Evolutionary conservation across 2,888 invertebrate species (phyloP).

Genomic region (Dyspetes luteomarginatus): DNA sequence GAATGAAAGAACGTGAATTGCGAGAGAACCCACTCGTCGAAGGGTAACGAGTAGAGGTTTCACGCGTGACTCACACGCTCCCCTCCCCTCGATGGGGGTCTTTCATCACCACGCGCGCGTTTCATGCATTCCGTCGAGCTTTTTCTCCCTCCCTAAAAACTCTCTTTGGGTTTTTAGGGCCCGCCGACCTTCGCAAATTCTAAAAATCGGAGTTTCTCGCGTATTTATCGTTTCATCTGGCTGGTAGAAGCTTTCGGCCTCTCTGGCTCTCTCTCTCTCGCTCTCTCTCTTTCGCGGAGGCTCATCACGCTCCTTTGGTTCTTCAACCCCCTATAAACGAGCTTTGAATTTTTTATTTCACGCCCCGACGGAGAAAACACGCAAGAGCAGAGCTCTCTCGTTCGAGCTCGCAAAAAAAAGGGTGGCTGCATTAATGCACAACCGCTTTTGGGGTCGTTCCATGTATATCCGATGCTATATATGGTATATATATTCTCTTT

Average conservation of each 20-base stretch:
- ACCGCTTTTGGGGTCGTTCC: constrained; percentile 61
- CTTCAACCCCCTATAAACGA: constrained; percentile 62
- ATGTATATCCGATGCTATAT: constrained; percentile 50
- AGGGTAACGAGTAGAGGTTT: constrained; percentile 53
- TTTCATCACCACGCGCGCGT: constrained; percentile 37
- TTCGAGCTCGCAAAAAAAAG: constrained; percentile 8
- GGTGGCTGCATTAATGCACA: constrained; percentile 59
- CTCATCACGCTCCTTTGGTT: constrained; percentile 44
- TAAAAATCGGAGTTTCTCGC: constrained; percentile 60
- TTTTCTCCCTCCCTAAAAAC: constrained; percentile 24
- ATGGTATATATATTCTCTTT: constrained; percentile 19
- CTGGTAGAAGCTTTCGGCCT: constrained; percentile 45
- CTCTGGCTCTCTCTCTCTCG: constrained; percentile 36
- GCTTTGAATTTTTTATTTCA: constrained; percentile 66
- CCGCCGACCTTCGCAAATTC: constrained; percentile 45
- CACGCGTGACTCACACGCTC: constrained; percentile 64
- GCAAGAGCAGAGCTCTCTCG: constrained; percentile 23
- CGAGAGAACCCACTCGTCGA: constrained; percentile 47
- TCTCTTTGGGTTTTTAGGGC: not conserved
- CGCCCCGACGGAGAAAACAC: constrained; percentile 52
- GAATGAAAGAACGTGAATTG: constrained; percentile 56
- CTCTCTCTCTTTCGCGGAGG: constrained; percentile 29
- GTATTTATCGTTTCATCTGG: constrained; percentile 65
- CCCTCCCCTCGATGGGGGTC: constrained; percentile 35
- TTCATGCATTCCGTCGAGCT: constrained; percentile 58